Evolutionary conservation across 2,888 invertebrate genomes (phyloP).

Genomic region (Megalurothrips usitatus): DNA sequence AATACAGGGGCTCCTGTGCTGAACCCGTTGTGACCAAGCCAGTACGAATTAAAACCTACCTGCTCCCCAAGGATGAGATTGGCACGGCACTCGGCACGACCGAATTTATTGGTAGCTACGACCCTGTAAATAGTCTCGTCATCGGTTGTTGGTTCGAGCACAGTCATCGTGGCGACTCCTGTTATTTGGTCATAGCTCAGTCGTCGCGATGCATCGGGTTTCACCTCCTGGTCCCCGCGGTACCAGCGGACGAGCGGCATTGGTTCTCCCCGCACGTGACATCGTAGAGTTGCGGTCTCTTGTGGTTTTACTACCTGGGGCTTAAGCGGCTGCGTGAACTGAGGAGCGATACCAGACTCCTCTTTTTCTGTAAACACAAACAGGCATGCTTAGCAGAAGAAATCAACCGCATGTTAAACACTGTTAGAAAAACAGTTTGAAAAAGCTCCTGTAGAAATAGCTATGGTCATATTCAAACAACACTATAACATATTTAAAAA

Average conservation of each 20-base stretch:
- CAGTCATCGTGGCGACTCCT: conserved; percentile 59
- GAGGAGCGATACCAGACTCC: conserved; percentile 63
- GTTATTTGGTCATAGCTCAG: conserved; percentile 58
- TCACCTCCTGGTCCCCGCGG: conserved; percentile 57
- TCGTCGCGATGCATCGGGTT: conserved; percentile 54
- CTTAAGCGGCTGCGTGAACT: conserved; percentile 61
- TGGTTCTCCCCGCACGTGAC: conserved; percentile 64
- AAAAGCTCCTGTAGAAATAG: too few relatives aligned
- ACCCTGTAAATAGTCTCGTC: conserved; percentile 67
- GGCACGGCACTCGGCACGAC: conserved; percentile 67
- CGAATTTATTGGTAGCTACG: conserved; percentile 66
- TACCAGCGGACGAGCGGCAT: conserved; percentile 69
- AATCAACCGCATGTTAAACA: background rate
- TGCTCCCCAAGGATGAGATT: conserved; percentile 59
- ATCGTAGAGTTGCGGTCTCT: conserved; percentile 59
- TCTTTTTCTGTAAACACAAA: conserved; percentile 56
- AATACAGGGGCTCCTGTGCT: background rate
- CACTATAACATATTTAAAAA: too few relatives aligned
- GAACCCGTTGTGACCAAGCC: background rate
- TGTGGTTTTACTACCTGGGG: conserved; percentile 60
- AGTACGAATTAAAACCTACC: background rate
- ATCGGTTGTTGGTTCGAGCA: conserved; percentile 59
- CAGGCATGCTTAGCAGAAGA: background rate
- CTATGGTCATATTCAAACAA: too few relatives aligned
- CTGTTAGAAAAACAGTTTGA: too few relatives aligned